Conservation (phyloP, 2,797 vertebrate genomes). For the Pseudopleuronectes americanus region DNA sequence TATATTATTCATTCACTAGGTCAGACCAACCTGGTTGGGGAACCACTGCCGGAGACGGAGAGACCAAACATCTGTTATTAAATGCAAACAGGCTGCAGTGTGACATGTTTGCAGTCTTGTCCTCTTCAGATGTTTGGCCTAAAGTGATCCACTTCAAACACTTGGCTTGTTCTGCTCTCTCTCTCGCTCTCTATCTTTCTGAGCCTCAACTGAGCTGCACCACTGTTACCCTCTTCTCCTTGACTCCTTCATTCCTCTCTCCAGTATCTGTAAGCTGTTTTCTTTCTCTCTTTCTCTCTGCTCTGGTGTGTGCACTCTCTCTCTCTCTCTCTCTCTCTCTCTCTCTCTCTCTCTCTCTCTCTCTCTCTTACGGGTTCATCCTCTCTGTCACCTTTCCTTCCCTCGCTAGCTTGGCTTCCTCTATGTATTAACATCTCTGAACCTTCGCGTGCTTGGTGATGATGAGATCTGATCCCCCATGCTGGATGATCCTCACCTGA, state of each 20-base stretch:
- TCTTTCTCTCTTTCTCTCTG: constrained; percentile 20
- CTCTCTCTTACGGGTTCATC: background rate
- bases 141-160: constrained; percentile 91
- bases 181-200: constrained; percentile 65
- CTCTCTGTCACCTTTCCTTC: constrained; percentile 20
- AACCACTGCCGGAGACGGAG: constrained; percentile 88
- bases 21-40: constrained; percentile 91
- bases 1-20: constrained; percentile 87
- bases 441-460: constrained; percentile 82
- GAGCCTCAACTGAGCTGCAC: constrained; percentile 72
- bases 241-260: constrained; percentile 85
- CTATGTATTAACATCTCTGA: constrained; percentile 65
- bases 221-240: constrained; percentile 87
- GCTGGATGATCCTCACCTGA: constrained; percentile 77
- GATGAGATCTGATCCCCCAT: constrained; percentile 81
- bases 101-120: constrained; percentile 94
- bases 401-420: constrained; percentile 39
- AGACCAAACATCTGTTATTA: constrained; percentile 97
- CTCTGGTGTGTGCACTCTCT: constrained; percentile 19
- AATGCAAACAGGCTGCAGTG: constrained; percentile 90
- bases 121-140: constrained; percentile 93
- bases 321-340: constrained; percentile 13
- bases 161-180: constrained; percentile 83
- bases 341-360: constrained; percentile 12
- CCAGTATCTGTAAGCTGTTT: constrained; percentile 55